Evolutionary conservation across 2,113 vertebrate genomes (phyloP).

Genomic region (Coregonus clupeaformis): DNA sequence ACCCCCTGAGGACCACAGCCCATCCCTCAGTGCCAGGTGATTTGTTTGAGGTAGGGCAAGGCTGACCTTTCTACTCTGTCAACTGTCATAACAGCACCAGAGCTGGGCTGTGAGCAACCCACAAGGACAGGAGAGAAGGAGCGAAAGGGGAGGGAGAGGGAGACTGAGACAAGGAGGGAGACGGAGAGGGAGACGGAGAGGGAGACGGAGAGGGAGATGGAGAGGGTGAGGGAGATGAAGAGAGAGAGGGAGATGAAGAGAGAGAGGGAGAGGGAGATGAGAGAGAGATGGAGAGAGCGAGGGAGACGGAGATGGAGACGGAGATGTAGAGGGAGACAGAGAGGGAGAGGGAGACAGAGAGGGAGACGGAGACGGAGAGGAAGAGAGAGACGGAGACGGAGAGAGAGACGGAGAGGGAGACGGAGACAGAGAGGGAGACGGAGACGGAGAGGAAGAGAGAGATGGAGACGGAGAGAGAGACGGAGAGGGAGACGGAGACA

Average conservation of each 20-base stretch:
- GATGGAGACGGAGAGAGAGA: too few relatives aligned
- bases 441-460: too few relatives aligned
- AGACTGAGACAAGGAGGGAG: neutral
- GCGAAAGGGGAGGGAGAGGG: neutral
- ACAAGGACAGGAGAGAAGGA: neutral
- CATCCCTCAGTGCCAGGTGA: neutral
- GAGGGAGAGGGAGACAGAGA: too few relatives aligned
- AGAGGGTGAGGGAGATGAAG: neutral
- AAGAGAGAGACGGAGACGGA: too few relatives aligned
- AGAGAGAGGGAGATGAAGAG: conserved; percentile 1
- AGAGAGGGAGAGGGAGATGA: neutral
- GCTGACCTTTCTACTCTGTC: conserved; percentile 11
- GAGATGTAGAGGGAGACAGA: too few relatives aligned
- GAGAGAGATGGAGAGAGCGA: too few relatives aligned
- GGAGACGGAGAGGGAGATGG: too few relatives aligned
- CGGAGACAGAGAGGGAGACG: neutral
- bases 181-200: neutral
- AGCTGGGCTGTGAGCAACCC: neutral
- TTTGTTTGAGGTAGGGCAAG: neutral
- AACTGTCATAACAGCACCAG: conserved; percentile 15
- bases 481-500: too few relatives aligned
- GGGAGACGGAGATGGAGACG: too few relatives aligned
- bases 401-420: too few relatives aligned
- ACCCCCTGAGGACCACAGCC: neutral
- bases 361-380: too few relatives aligned